phyloP scores from a whole-genome alignment of 1,140 invertebrate species.

The Drosophila quadrilineata region DNA sequence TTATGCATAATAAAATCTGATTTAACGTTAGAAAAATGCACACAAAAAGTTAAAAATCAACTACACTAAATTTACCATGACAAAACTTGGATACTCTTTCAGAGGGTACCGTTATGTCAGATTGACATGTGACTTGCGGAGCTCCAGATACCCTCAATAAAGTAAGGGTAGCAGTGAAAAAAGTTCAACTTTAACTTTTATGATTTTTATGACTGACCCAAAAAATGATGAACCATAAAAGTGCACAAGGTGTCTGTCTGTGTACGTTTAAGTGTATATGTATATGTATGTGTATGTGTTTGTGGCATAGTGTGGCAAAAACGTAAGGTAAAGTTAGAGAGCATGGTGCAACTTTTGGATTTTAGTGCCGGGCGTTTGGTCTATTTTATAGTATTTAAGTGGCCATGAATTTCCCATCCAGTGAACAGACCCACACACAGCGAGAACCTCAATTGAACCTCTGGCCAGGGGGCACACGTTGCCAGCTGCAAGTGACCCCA shows the following conservation, averaged over 20 bases:
- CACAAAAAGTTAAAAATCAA: conserved; percentile 27
- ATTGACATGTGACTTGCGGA: no score
- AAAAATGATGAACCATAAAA: conserved; percentile 66
- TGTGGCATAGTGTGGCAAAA: conserved; percentile 18
- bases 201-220: conserved; percentile 57
- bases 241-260: conserved; percentile 45
- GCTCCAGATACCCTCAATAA: no score
- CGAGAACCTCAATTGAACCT: conserved; percentile 26
- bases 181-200: conserved; percentile 60
- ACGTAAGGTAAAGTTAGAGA: conserved; percentile 56
- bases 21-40: conserved; percentile 48
- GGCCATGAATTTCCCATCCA: conserved; percentile 68
- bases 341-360: conserved; percentile 61
- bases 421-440: conserved; percentile 16
- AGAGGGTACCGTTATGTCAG: no score
- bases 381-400: conserved; percentile 77
- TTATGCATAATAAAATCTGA: conserved; percentile 77
- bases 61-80: no score
- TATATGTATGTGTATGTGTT: conserved; percentile 13
- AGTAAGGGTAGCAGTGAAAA: no score
- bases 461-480: conserved; percentile 33
- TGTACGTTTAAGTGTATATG: conserved; percentile 22
- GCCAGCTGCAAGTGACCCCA: conserved; percentile 43
- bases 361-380: conserved; percentile 68
- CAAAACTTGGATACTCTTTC: no score